These are phyloP conservation scores for Clarias platycephalus DNA, from an alignment of 2,797 vertebrate genomes.

Conservation along the genomic window DNA sequence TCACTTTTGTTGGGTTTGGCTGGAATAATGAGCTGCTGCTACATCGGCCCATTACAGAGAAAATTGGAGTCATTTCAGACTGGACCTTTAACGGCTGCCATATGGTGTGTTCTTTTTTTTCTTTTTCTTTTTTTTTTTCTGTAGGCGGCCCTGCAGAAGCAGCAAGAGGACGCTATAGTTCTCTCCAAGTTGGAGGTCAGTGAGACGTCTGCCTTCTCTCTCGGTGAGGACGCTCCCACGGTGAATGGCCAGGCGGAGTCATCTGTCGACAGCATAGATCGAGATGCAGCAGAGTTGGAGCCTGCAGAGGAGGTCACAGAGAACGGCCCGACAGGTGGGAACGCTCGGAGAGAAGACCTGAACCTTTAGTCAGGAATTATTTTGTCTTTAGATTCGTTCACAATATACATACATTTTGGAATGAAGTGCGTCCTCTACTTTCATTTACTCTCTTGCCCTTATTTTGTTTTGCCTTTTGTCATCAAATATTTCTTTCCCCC, in stretches of 20 bases:
- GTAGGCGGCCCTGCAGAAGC: conserved; percentile 93
- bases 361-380: not conserved
- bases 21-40: not conserved
- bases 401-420: not conserved
- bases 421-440: not conserved
- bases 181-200: conserved; percentile 75
- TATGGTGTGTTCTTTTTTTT: not conserved
- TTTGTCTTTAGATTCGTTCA: not conserved
- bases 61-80: not conserved
- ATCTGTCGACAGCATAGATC: conserved; percentile 81
- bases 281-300: conserved; percentile 83
- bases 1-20: not conserved
- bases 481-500: not conserved
- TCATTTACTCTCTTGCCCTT: not conserved
- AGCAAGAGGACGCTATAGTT: conserved; percentile 79
- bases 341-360: conserved; percentile 6
- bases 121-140: not conserved
- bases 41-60: not conserved
- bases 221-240: conserved; percentile 77
- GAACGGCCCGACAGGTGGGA: conserved; percentile 88
- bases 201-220: conserved; percentile 63
- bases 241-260: conserved; percentile 87
- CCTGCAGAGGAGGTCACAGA: conserved; percentile 86
- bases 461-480: not conserved
- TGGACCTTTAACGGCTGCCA: not conserved